phyloP scores from a whole-genome alignment of 2,797 vertebrate species.

The Odontamblyopus lacepedii region DNA sequence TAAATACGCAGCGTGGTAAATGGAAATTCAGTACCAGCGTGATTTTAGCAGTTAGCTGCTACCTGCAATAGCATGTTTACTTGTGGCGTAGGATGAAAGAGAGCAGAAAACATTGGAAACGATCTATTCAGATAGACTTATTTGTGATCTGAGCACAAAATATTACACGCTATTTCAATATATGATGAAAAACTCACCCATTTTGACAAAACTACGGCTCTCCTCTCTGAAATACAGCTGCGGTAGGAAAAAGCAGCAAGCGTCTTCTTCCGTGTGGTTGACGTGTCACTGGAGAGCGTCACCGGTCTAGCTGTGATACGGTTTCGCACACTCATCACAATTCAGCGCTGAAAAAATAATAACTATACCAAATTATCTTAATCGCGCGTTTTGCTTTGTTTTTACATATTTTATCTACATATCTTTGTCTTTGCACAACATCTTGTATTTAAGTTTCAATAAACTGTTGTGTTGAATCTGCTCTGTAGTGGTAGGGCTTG shows the following conservation, averaged over 20 bases:
- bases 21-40: neutral
- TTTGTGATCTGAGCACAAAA: fast-evolving
- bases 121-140: fast-evolving
- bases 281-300: conserved; percentile 67
- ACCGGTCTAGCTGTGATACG: conserved; percentile 13
- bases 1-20: neutral
- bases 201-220: conserved; percentile 35
- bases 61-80: neutral
- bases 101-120: fast-evolving
- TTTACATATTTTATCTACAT: neutral
- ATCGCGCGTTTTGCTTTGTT: fast-evolving
- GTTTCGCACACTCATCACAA: conserved; percentile 28
- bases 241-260: conserved; percentile 12
- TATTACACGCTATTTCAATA: neutral
- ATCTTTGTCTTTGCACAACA: neutral
- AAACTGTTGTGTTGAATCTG: conserved; percentile 48
- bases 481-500: neutral
- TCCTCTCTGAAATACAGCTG: neutral
- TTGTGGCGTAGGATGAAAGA: neutral
- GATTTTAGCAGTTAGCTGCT: neutral
- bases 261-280: conserved; percentile 63
- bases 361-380: neutral
- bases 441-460: neutral
- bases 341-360: neutral
- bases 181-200: conserved; percentile 56